phyloP scores from a whole-genome alignment of 1,140 invertebrate genomes.

The Akabosia matsudoensis region DNA sequence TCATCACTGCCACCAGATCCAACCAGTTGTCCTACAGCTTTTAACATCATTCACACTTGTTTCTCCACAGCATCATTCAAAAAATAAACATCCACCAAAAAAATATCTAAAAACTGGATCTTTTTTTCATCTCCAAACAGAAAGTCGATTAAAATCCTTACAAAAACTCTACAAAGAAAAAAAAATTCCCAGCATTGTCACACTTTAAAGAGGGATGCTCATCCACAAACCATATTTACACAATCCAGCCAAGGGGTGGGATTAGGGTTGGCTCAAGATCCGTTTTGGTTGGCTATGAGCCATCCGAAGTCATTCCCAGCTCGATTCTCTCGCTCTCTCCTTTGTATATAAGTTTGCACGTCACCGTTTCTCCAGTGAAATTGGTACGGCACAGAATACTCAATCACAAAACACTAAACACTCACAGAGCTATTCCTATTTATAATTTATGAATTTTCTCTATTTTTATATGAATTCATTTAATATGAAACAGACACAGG shows the following conservation, averaged over 20 bases:
- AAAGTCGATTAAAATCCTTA: too few species aligned
- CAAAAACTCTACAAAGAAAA: not conserved
- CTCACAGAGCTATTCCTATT: not conserved
- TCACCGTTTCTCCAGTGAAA: not conserved
- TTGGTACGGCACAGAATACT: too few species aligned
- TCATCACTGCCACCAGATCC: not conserved
- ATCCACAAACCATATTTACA: not conserved
- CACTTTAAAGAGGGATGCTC: not conserved
- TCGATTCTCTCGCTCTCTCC: not conserved
- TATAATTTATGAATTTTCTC: not conserved
- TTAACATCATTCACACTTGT: too few species aligned
- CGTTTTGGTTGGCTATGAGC: not conserved
- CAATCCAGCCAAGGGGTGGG: not conserved
- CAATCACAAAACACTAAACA: too few species aligned
- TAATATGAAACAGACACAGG: too few species aligned
- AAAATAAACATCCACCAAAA: too few species aligned
- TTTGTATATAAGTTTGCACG: too few species aligned
- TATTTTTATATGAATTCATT: not conserved
- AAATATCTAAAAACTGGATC: too few species aligned
- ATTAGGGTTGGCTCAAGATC: not conserved
- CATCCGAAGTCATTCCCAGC: not conserved
- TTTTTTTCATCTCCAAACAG: too few species aligned
- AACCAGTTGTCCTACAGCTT: too few species aligned
- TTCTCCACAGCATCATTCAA: too few species aligned
- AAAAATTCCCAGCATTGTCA: not conserved